phyloP scores from a whole-genome alignment of 1,140 invertebrate species.

The Telenomus remus region DNA sequence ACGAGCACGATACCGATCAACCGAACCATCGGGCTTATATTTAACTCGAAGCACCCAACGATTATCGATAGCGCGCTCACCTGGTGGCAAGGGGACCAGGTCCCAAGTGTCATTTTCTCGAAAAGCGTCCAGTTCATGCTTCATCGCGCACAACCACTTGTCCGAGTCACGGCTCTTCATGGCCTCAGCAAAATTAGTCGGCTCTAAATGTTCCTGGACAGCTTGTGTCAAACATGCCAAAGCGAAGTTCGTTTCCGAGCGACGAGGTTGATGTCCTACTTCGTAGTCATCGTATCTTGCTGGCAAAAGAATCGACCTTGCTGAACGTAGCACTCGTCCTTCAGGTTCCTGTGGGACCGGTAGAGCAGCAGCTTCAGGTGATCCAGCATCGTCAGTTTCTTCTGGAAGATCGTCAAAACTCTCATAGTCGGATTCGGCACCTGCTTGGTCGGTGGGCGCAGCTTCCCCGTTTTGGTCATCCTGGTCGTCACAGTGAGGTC shows the following conservation, averaged over 20 bases:
- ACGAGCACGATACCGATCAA: slow-evolving; percentile 56
- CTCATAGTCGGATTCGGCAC: no score
- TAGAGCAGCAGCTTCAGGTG: no score
- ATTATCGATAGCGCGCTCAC: slow-evolving; percentile 9
- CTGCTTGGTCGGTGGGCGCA: slow-evolving; percentile 31
- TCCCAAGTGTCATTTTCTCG: slow-evolving; percentile 13
- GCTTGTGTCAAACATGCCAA: background rate
- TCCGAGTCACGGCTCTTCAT: slow-evolving; percentile 47
- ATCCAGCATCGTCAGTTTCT: no score
- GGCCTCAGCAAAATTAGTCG: slow-evolving; percentile 62
- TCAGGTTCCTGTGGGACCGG: no score
- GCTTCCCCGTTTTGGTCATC: slow-evolving; percentile 36
- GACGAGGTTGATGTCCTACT: no score
- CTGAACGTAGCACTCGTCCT: no score
- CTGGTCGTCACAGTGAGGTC: no score
- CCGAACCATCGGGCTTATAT: slow-evolving; percentile 26
- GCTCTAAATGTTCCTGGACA: slow-evolving; percentile 7
- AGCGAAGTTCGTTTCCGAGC: background rate
- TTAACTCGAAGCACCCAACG: slow-evolving; percentile 66
- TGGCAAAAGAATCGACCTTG: no score
- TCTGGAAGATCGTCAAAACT: no score
- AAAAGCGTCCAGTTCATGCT: background rate
- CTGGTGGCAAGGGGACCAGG: slow-evolving; percentile 1
- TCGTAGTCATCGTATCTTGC: no score
- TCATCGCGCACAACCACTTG: slow-evolving; percentile 61